phyloP scores from a whole-genome alignment of 2,113 vertebrate genomes.

The Antechinus stuartii region DNA sequence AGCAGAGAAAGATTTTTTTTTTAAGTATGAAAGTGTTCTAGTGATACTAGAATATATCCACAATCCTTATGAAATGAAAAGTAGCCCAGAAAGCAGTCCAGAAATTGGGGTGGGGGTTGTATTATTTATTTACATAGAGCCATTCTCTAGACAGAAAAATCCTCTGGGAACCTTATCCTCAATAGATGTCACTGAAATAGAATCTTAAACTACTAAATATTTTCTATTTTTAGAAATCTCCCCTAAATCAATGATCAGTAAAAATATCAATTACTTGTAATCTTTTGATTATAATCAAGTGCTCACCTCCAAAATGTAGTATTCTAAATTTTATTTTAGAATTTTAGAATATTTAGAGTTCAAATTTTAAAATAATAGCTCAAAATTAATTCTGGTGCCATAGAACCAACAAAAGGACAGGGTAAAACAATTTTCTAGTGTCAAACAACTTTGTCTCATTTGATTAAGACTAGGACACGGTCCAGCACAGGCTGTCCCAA shows the following conservation, averaged over 20 bases:
- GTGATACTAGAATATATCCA: background rate
- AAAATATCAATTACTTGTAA: conserved; percentile 28
- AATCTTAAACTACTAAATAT: background rate
- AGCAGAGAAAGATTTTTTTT: conserved; percentile 3
- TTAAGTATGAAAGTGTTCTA: conserved; percentile 27
- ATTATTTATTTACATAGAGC: conserved; percentile 3
- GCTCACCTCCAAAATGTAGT: background rate
- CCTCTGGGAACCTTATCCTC: conserved; percentile 12
- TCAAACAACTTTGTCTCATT: background rate
- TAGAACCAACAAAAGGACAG: background rate
- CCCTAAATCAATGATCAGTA: conserved; percentile 11
- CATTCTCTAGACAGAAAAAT: background rate
- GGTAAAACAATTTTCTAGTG: background rate
- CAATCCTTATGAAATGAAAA: background rate
- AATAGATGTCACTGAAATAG: background rate
- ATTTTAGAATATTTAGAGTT: too few relatives aligned
- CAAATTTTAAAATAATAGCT: background rate
- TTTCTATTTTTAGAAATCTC: background rate
- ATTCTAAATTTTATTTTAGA: too few relatives aligned
- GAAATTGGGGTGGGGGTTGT: background rate
- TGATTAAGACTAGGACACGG: background rate
- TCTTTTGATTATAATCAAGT: background rate
- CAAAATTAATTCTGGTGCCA: background rate
- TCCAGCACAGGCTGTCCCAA: background rate
- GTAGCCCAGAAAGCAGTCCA: conserved; percentile 16